phyloP scores from a whole-genome alignment of 30 jellyfish, hydroid and myxozoan genomes.

The Aurelia coerulea region DNA sequence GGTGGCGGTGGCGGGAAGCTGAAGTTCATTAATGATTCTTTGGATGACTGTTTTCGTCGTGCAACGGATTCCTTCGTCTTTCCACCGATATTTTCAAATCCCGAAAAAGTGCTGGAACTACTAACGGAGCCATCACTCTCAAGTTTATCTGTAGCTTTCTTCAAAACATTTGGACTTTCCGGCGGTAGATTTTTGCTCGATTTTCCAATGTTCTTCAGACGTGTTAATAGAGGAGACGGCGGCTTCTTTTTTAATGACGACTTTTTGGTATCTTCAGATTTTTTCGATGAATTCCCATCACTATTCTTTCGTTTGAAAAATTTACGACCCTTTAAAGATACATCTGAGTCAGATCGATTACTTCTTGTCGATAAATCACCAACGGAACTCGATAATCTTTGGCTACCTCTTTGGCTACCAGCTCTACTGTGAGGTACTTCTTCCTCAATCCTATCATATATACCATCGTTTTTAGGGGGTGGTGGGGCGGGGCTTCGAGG shows the following conservation, averaged over 20 bases:
- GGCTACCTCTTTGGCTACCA: background rate
- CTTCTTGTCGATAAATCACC: conserved; percentile 19
- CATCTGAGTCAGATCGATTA: conserved; percentile 6
- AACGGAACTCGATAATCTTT: conserved; percentile 3
- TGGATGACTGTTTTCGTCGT: conserved; percentile 39
- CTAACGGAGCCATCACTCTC: conserved; percentile 46
- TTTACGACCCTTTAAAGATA: conserved; percentile 6
- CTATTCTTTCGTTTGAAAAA: conserved; percentile 3
- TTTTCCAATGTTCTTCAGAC: conserved; percentile 26
- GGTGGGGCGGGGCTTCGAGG: conserved; percentile 81
- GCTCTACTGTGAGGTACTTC: background rate
- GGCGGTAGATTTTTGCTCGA: conserved; percentile 7
- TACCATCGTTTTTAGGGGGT: conserved; percentile 40
- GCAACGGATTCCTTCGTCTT: conserved; percentile 45
- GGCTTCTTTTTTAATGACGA: conserved; percentile 48
- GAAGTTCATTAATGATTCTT: conserved; percentile 54
- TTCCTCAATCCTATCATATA: conserved; percentile 14
- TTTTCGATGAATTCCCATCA: background rate
- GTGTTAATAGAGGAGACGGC: conserved; percentile 21
- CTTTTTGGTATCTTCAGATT: conserved; percentile 28
- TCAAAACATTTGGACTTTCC: conserved; percentile 11
- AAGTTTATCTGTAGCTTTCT: background rate
- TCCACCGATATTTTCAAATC: conserved; percentile 45
- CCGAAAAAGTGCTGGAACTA: conserved; percentile 60
- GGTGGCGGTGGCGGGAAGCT: conserved; percentile 89